Evolutionary conservation across 2,888 invertebrate genomes (phyloP), one percentile per base, ranked within the genome.

Genomic region (Platycheirus albimanus): DNA sequence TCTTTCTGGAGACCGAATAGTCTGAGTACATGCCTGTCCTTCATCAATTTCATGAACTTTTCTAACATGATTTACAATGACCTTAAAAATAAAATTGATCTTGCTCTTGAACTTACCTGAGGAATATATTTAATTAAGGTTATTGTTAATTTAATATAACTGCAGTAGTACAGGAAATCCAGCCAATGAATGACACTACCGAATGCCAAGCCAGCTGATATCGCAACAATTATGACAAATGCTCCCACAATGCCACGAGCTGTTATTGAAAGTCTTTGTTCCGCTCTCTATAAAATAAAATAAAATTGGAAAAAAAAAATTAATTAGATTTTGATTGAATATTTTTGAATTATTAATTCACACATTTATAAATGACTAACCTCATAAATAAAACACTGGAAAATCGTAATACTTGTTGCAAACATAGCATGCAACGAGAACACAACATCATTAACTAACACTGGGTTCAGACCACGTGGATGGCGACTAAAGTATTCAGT

Each of bases 111-210:
- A 85, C 89, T 90, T 89, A 97, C 97, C 94, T 99, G 99, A 7
- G 99, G 99, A 76, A 99, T 93, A 90, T 99, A 99, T 93, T 99
- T 99, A 87, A 98, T 97, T 83, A 99, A 93, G 0, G 99, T 99
- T 86, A 99, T 98, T 54, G 94, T 93, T 84, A 99, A 93, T 89
- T 99, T 99, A 69, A 99, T 95, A 89, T 99, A 99, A 84, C 99
- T 99, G 92, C 99, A 98, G 91, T 94, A 95, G 90, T 98, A 97
- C 5, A 99, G 92, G 90, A 98, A 99, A 88, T 96, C 95, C 52
- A 99, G 93, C 98, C 98, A 98, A 41, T 93, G 92, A 19, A 98
- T 92, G 3, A 94, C 93, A 58, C 92, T 89, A 0, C 92, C 92
- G 0, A 91, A 91, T 0, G 95, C 93, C 43, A 98, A 90, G 64